phyloP scores from a whole-genome alignment of 2,797 vertebrate species.

The Anniella stebbinsi region DNA sequence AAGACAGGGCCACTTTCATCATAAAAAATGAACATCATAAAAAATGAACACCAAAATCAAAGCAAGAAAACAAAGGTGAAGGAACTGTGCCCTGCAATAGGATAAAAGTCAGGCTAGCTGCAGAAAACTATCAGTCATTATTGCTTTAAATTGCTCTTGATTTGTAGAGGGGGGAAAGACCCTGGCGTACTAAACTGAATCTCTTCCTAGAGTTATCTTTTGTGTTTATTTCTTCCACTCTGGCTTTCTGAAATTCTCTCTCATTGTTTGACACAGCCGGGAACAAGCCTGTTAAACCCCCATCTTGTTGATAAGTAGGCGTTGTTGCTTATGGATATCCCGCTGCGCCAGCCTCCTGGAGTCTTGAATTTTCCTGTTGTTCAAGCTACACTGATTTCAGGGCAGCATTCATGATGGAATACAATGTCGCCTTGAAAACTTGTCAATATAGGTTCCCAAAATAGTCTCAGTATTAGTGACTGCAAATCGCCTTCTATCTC shows the following conservation, averaged over 20 bases:
- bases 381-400: constrained; percentile 76
- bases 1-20: constrained; percentile 76
- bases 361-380: constrained; percentile 80
- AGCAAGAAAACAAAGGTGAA: constrained; percentile 74
- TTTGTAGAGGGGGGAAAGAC: constrained; percentile 62
- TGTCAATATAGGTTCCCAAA: constrained; percentile 74
- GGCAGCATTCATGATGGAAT: constrained; percentile 73
- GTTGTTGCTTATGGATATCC: constrained; percentile 79
- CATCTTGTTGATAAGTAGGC: constrained; percentile 76
- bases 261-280: constrained; percentile 74
- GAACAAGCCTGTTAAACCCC: constrained; percentile 71
- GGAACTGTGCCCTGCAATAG: constrained; percentile 64
- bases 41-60: constrained; percentile 78
- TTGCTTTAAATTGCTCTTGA: constrained; percentile 73
- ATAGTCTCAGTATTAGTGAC: constrained; percentile 70
- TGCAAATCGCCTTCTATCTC: constrained; percentile 67
- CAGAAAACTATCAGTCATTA: constrained; percentile 73
- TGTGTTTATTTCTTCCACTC: constrained; percentile 66
- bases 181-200: constrained; percentile 33
- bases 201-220: constrained; percentile 63
- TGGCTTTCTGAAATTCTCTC: constrained; percentile 73
- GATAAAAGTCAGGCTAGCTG: constrained; percentile 69
- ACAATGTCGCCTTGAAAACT: constrained; percentile 77
- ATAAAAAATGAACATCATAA: constrained; percentile 77
- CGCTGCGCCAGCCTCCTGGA: constrained; percentile 73